Base-by-base conservation (phyloP, 2,113 vertebrate genomes). In the Clarias magur region DNA sequence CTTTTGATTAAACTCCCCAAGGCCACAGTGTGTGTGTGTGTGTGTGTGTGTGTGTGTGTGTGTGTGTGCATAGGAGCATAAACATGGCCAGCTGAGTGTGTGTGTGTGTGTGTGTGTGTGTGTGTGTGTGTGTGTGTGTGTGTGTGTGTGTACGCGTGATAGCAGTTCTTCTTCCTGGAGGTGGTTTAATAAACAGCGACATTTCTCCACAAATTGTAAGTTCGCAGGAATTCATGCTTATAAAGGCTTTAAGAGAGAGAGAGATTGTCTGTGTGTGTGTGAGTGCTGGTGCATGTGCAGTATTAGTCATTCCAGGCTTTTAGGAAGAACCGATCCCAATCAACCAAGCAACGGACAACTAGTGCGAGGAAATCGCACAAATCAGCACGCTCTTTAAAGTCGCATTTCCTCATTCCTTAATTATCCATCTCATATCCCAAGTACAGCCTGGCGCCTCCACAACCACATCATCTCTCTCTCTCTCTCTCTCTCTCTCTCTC, bases 391-490 rank as follows among this genome's bases (percentile, higher is more conserved):
- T 11, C 54, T 38, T 83, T 84, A 70, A 63, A 73, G 62, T 19
- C 60, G 80, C 75, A 79, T 67, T 84, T 56, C 23, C 27, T 86
- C 38, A 17, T 83, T 83, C 76, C 57, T 86, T 82, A 86, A 70
- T 83, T 86, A 83, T 84, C 85, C 88, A 72, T 62, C 72, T 53
- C 80, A 82, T 57, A 88, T 72, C 54, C 68, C 82, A 80, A 81
- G 85, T 73, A 57, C 15, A 72, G 54, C 59, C 67, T 54, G 12
- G 56, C 87, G 82, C 86, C 91, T 93, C 91, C 21, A 78, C 91
- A 88, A 91, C 90, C 76, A 87, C 85, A 88, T 92, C 88, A 90
- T 90, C 89, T 63, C 65, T 89, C 91, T 90, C 84, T 34, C 68
- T 60, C 53, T 60, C 80, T 89, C 83, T 65, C 30, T 91, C 92